Percentiles rank a stretch among this genome's conserved stretches.
These are phyloP conservation scores for Diaprepes abbreviatus DNA, from an alignment of 2,888 invertebrate species.

Conservation along the genomic window DNA sequence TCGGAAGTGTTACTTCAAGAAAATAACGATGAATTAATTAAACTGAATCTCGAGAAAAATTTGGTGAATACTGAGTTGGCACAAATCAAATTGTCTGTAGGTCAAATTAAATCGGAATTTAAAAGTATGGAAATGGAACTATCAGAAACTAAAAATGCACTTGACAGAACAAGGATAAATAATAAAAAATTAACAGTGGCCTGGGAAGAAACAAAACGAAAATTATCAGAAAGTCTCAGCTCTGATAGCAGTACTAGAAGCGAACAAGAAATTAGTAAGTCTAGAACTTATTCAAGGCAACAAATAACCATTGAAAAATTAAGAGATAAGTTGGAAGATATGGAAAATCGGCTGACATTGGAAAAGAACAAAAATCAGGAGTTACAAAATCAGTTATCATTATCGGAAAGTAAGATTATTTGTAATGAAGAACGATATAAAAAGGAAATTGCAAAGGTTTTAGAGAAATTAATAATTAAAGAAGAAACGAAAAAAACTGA, in stretches of 20 bases:
- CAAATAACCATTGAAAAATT: conserved; percentile 52
- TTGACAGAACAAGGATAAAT: background rate
- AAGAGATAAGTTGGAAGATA: conserved; percentile 38
- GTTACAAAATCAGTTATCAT: conserved; percentile 5
- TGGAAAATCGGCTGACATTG: conserved; percentile 16
- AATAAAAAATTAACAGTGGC: background rate
- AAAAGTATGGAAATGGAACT: background rate
- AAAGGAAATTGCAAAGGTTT: conserved; percentile 3
- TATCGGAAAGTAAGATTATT: background rate
- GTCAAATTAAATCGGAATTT: background rate
- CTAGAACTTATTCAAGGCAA: conserved; percentile 52
- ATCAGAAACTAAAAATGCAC: background rate
- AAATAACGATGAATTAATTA: conserved; percentile 7
- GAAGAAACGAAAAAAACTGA: background rate
- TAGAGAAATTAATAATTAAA: background rate
- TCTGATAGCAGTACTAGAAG: background rate
- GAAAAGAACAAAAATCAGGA: conserved; percentile 24
- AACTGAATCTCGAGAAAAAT: background rate
- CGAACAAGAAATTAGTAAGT: conserved; percentile 11
- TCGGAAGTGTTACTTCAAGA: conserved; percentile 1
- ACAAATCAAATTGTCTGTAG: background rate
- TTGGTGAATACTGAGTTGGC: conserved; percentile 4
- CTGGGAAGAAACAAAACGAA: background rate
- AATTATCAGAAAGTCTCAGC: background rate
- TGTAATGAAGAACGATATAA: background rate